phyloP scores from a whole-genome alignment of 1,140 invertebrate species.

The Venturia canescens region DNA sequence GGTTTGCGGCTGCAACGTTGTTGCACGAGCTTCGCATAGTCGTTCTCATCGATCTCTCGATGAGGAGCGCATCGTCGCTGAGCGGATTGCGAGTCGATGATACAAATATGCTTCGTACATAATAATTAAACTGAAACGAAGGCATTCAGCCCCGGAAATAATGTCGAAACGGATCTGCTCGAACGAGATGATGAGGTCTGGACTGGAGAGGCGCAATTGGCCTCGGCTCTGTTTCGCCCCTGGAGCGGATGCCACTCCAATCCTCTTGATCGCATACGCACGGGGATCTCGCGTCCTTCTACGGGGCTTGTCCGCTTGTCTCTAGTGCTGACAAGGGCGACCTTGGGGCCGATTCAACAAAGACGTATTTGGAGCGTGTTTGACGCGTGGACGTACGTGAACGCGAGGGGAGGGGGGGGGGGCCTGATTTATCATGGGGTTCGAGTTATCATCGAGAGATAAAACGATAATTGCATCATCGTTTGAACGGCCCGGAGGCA shows the following conservation, averaged over 20 bases:
- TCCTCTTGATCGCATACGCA: not conserved
- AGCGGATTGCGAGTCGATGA: not conserved
- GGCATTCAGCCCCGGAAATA: too few species aligned
- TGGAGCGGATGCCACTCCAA: not conserved
- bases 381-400: not conserved
- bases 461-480: too few species aligned
- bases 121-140: too few species aligned
- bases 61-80: not conserved
- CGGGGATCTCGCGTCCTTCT: not conserved
- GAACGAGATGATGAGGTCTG: too few species aligned
- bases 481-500: too few species aligned
- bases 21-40: not conserved
- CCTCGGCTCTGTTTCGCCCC: not conserved
- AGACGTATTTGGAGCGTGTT: not conserved
- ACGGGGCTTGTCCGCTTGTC: too few species aligned
- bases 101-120: not conserved
- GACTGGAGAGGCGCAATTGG: not conserved
- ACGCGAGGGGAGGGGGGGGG: too few species aligned
- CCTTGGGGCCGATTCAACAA: not conserved
- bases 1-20: not conserved
- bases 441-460: too few species aligned
- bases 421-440: not conserved
- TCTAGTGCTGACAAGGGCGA: not conserved
- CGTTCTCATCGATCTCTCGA: not conserved
- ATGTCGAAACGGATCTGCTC: too few species aligned